Percentiles rank a stretch among this genome's conserved stretches.
These are phyloP conservation scores for Agrochola circellaris DNA, from an alignment of 2,888 invertebrate species.

Conservation along the genomic window DNA sequence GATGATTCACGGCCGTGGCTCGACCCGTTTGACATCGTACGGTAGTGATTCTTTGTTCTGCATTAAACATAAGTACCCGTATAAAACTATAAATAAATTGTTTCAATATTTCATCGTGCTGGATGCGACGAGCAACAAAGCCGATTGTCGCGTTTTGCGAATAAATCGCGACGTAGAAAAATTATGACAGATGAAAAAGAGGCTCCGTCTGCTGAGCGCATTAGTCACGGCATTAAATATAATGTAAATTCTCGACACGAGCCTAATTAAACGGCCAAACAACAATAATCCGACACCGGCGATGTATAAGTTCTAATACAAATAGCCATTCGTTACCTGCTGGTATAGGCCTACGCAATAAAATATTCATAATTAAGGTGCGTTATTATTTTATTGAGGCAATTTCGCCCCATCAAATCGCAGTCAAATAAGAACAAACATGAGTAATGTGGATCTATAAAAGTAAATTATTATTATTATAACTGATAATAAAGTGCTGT, in stretches of 20 bases:
- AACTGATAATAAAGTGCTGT: conserved; percentile 90
- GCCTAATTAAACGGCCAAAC: conserved; percentile 83
- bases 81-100: conserved; percentile 82
- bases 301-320: conserved; percentile 74
- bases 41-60: conserved; percentile 75
- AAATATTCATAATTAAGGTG: conserved; percentile 79
- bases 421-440: conserved; percentile 89
- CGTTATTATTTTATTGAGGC: conserved; percentile 85
- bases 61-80: conserved; percentile 74
- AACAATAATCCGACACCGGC: conserved; percentile 78
- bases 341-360: conserved; percentile 67
- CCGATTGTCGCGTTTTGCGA: conserved; percentile 85
- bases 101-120: conserved; percentile 80
- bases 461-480: conserved; percentile 90
- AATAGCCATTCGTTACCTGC: conserved; percentile 74
- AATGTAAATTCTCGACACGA: conserved; percentile 81
- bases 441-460: conserved; percentile 89
- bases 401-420: conserved; percentile 85
- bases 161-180: conserved; percentile 90
- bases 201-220: conserved; percentile 76
- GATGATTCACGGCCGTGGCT: conserved; percentile 77
- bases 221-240: conserved; percentile 88
- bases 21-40: conserved; percentile 72
- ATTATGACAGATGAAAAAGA: conserved; percentile 88
- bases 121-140: conserved; percentile 81